Evolutionary conservation across 2,113 vertebrate genomes (phyloP).

Genomic region (Aspidoscelis tigris): DNA sequence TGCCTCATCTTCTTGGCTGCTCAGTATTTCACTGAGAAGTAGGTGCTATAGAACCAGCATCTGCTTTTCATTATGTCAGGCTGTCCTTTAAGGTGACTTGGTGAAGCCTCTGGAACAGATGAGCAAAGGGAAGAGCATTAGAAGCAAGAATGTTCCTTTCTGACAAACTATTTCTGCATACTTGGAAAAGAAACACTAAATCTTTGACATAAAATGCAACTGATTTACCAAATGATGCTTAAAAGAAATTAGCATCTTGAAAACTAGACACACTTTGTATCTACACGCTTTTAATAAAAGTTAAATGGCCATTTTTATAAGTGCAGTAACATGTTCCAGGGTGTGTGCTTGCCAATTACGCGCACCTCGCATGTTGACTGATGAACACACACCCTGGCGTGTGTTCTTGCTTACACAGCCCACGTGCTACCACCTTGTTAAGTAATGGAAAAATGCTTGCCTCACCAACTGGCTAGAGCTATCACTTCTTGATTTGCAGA

Average conservation of each 20-base stretch:
- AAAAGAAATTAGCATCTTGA: slow-evolving; percentile 26
- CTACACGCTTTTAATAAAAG: slow-evolving; percentile 59
- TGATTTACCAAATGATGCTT: slow-evolving; percentile 17
- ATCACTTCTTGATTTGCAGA: slow-evolving; percentile 9
- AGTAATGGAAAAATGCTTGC: slow-evolving; percentile 67
- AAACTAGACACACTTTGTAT: slow-evolving; percentile 39
- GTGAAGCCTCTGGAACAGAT: slow-evolving; percentile 10
- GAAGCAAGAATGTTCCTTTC: slow-evolving; percentile 17
- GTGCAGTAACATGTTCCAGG: slow-evolving; percentile 65
- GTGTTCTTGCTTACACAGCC: slow-evolving; percentile 63
- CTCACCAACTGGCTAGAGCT: slow-evolving; percentile 17
- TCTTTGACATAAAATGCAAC: slow-evolving; percentile 19
- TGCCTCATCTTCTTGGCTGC: slow-evolving; percentile 14
- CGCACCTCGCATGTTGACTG: slow-evolving; percentile 63
- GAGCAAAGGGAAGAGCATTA: slow-evolving; percentile 26
- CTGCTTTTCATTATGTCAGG: slow-evolving; percentile 22
- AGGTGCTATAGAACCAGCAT: not conserved
- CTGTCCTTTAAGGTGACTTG: not conserved
- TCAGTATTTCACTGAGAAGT: not conserved
- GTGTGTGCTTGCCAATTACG: slow-evolving; percentile 59
- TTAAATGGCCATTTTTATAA: slow-evolving; percentile 65
- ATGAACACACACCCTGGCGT: slow-evolving; percentile 64
- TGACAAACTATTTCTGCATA: slow-evolving; percentile 31
- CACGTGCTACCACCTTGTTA: slow-evolving; percentile 58
- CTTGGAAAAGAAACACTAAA: slow-evolving; percentile 45